Evolutionary conservation across 37 sponge, comb jelly and placozoan species (phyloP).

Genomic region (Ianthella basta): DNA sequence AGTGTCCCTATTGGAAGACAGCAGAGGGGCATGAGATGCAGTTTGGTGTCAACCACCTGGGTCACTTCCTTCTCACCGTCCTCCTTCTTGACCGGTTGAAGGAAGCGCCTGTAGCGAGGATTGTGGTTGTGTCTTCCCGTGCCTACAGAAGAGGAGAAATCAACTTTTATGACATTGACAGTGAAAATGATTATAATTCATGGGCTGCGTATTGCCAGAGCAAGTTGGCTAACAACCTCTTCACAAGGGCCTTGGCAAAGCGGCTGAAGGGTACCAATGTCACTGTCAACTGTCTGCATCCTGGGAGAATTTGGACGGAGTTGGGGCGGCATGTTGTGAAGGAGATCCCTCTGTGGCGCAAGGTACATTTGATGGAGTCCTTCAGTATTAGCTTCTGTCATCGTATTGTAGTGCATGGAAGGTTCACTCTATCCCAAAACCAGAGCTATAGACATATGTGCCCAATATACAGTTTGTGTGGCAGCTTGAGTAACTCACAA

Average conservation of each 20-base stretch:
- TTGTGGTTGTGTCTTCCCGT: conserved; percentile 71
- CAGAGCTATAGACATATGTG: too few relatives aligned
- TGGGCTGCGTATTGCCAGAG: conserved; percentile 58
- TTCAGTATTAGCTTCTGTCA: too few relatives aligned
- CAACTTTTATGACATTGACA: conserved; percentile 75
- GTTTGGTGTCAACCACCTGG: conserved; percentile 89
- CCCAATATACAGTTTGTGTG: too few relatives aligned
- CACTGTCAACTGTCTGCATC: conserved; percentile 65
- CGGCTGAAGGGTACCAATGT: conserved; percentile 66
- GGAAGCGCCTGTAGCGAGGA: conserved; percentile 60
- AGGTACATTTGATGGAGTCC: too few relatives aligned
- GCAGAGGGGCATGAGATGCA: conserved; percentile 86
- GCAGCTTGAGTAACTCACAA: too few relatives aligned
- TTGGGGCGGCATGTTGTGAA: not conserved
- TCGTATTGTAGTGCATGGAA: too few relatives aligned
- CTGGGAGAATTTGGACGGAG: conserved; percentile 77
- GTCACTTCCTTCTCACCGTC: conserved; percentile 90
- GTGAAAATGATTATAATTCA: conserved; percentile 38
- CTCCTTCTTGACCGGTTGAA: conserved; percentile 80
- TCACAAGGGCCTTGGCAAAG: conserved; percentile 61
- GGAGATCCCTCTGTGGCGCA: not conserved
- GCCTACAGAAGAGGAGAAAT: conserved; percentile 41
- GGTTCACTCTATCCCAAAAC: too few relatives aligned
- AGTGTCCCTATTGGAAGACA: conserved; percentile 59
- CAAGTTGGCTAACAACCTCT: conserved; percentile 84